phyloP scores from a whole-genome alignment of 2,888 invertebrate genomes.

The Phytoseiulus persimilis region DNA sequence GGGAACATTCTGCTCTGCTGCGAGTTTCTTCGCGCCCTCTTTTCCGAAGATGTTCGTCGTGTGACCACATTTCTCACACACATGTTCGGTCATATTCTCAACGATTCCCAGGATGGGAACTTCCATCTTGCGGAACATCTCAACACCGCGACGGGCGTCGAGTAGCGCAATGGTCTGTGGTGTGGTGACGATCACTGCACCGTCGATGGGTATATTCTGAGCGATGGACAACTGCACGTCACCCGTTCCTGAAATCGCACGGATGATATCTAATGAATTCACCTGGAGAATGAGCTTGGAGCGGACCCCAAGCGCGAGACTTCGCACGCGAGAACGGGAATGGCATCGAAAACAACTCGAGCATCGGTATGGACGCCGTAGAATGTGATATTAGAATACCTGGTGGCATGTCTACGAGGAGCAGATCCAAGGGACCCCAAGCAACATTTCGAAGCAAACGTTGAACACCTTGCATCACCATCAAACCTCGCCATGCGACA shows the following conservation, averaged over 20 bases:
- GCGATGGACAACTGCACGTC: slow-evolving; percentile 84
- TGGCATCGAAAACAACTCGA: neutral
- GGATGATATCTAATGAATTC: too few species aligned
- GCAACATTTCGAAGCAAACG: slow-evolving; percentile 72
- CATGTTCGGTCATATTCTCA: slow-evolving; percentile 76
- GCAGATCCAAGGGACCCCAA: slow-evolving; percentile 78
- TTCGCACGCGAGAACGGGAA: neutral
- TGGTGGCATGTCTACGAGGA: slow-evolving; percentile 88
- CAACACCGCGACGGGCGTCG: slow-evolving; percentile 73
- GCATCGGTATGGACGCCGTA: neutral
- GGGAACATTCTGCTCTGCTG: slow-evolving; percentile 53
- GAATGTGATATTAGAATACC: slow-evolving; percentile 50
- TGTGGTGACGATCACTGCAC: slow-evolving; percentile 81
- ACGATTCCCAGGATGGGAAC: slow-evolving; percentile 77
- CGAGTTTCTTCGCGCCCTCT: slow-evolving; percentile 56
- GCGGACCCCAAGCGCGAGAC: too few species aligned
- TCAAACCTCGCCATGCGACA: slow-evolving; percentile 86
- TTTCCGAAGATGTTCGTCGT: slow-evolving; percentile 65
- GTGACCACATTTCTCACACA: slow-evolving; percentile 68
- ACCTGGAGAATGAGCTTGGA: too few species aligned
- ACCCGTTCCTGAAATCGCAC: slow-evolving; percentile 61
- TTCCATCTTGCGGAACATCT: slow-evolving; percentile 74
- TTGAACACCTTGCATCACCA: slow-evolving; percentile 91
- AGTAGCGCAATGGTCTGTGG: slow-evolving; percentile 79
- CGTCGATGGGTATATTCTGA: slow-evolving; percentile 76